Percentiles rank a stretch among this genome's conserved stretches.
Conservation (phyloP, 2,888 invertebrate genomes). For the Mythimna impura region DNA sequence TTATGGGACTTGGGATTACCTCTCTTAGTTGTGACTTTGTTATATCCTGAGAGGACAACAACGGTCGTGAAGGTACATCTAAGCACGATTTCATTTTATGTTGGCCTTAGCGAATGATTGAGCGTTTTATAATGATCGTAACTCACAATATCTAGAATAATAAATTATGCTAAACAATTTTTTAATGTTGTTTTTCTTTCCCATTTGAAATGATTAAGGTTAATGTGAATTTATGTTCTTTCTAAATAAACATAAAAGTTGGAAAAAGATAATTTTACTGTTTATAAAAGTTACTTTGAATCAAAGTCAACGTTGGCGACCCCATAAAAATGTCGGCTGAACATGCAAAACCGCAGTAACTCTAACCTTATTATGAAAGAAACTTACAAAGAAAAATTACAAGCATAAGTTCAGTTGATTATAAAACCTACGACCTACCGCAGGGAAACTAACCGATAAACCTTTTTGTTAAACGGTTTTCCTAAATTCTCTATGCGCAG, state of each 20-base stretch:
- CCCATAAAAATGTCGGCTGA: slow-evolving; percentile 71
- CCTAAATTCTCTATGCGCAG: not conserved
- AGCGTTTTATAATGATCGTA: slow-evolving; percentile 22
- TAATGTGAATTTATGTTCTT: slow-evolving; percentile 22
- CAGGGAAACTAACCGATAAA: slow-evolving; percentile 27
- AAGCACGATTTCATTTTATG: not conserved
- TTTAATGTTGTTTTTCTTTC: slow-evolving; percentile 36
- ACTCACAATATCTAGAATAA: slow-evolving; percentile 14
- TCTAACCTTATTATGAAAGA: slow-evolving; percentile 80
- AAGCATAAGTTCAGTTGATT: slow-evolving; percentile 70
- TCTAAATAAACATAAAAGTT: slow-evolving; percentile 19
- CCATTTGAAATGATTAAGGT: slow-evolving; percentile 27
- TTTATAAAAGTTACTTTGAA: slow-evolving; percentile 43
- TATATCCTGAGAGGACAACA: not conserved
- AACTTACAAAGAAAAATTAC: slow-evolving; percentile 75
- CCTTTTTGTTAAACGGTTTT: slow-evolving; percentile 9
- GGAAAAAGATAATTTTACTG: slow-evolving; percentile 33
- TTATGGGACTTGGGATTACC: not conserved
- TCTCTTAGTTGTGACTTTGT: not conserved
- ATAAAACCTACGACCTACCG: slow-evolving; percentile 57
- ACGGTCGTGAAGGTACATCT: not conserved
- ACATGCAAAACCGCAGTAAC: slow-evolving; percentile 87
- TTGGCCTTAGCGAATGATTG: not conserved
- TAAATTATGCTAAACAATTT: slow-evolving; percentile 28
- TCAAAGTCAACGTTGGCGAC: slow-evolving; percentile 72